These are phyloP conservation scores for Austrolebias charrua DNA, from an alignment of 2,797 vertebrate species.

Conservation along the genomic window DNA sequence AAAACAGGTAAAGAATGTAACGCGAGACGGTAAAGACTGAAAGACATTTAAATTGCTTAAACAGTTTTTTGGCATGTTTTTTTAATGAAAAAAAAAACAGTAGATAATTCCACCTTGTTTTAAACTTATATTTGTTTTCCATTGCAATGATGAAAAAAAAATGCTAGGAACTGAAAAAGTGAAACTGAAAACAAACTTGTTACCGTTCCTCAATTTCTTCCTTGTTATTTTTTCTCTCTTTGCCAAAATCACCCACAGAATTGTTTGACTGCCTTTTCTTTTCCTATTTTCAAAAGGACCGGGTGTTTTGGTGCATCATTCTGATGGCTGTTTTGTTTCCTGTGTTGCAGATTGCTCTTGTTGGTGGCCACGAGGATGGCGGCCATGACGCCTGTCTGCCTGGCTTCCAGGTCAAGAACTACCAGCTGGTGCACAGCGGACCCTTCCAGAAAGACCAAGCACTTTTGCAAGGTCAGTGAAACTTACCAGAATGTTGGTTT, in stretches of 20 bases:
- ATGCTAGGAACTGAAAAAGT: background rate
- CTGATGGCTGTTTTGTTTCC: slow-evolving; percentile 41
- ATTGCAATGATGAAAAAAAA: too few relatives aligned
- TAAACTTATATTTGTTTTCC: too few relatives aligned
- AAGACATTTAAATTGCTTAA: too few relatives aligned
- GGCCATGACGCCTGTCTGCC: slow-evolving; percentile 84
- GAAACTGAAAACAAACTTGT: background rate
- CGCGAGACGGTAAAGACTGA: too few relatives aligned
- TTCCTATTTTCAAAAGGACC: background rate
- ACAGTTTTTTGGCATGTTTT: too few relatives aligned
- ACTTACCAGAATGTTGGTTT: background rate
- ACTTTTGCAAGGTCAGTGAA: slow-evolving; percentile 86
- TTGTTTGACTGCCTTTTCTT: background rate
- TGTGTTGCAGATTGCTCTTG: slow-evolving; percentile 81
- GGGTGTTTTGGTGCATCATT: slow-evolving; percentile 1
- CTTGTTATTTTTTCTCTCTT: background rate
- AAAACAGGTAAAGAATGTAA: too few relatives aligned
- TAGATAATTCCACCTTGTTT: too few relatives aligned
- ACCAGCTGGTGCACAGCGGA: slow-evolving; percentile 83
- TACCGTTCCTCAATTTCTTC: background rate
- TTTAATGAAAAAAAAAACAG: too few relatives aligned
- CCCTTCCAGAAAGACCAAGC: slow-evolving; percentile 84
- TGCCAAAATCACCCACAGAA: background rate
- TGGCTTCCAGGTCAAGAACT: slow-evolving; percentile 92
- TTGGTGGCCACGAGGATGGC: slow-evolving; percentile 79